Conservation (phyloP, 2,888 invertebrate species). For the Apamea monoglypha region DNA sequence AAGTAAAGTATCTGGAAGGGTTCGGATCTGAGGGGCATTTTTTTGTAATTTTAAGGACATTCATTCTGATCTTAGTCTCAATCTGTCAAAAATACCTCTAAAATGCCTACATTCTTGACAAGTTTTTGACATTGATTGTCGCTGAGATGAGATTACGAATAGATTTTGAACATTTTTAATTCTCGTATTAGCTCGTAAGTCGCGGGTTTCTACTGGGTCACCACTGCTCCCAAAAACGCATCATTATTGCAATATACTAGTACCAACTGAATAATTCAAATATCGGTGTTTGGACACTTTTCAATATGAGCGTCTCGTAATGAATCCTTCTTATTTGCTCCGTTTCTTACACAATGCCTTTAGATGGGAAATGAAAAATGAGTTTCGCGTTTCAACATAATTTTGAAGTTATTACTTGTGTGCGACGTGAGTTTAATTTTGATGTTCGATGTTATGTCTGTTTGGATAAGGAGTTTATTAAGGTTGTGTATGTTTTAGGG, state of each 20-base stretch:
- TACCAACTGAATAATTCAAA: conserved; percentile 41
- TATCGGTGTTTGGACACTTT: conserved; percentile 64
- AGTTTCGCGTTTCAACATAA: conserved; percentile 36
- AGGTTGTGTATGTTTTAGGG: background rate
- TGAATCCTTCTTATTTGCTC: conserved; percentile 58
- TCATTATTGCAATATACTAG: background rate
- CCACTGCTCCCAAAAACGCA: background rate
- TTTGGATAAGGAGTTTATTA: conserved; percentile 38
- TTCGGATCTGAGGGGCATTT: background rate
- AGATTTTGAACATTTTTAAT: too few relatives aligned
- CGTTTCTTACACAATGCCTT: conserved; percentile 51
- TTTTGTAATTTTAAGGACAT: too few relatives aligned
- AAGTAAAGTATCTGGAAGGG: too few relatives aligned
- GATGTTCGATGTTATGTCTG: conserved; percentile 5
- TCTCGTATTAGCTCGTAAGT: too few relatives aligned
- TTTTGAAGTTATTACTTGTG: conserved; percentile 37
- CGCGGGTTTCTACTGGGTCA: background rate
- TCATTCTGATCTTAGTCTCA: too few relatives aligned
- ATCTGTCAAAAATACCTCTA: too few relatives aligned
- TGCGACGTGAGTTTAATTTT: conserved; percentile 37
- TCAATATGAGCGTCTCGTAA: conserved; percentile 63
- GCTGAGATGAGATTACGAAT: too few relatives aligned
- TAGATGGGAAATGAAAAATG: conserved; percentile 58
- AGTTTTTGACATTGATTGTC: too few relatives aligned
- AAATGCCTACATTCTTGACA: too few relatives aligned